Base-by-base conservation (phyloP, 1,140 invertebrate species). In the Heterodera carotae region DNA sequence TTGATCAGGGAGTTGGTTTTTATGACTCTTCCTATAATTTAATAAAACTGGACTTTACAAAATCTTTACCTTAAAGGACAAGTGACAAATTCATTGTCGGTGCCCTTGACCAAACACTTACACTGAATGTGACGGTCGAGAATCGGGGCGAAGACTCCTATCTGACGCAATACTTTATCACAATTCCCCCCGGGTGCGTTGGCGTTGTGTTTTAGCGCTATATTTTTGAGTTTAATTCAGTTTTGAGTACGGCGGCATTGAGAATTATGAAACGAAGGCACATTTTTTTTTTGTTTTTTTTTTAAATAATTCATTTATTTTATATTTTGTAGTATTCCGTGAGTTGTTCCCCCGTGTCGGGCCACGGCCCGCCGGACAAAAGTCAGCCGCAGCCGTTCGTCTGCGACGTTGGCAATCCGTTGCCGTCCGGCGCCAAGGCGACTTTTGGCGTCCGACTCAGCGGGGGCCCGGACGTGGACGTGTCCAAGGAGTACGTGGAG, bases 101-200 rank as follows among this genome's bases (percentile, higher is more conserved):
- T 31, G 80, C 85, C 0, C 48, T 76, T 48, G 86, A 83, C 33
- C 78, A 83, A 59, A 84, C 84, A 3, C 68, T 83, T 29, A 76
- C 71, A 27, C 29, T 85, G n/a, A 83, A 83, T 56, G 74, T 86
- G 8, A 84, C 76, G n/a, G 82, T 83, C 10, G 66, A 77, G 53
- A 87, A 87, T 62, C 75, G 77, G 70, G 86, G 86, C 64, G 85
- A 87, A 76, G 85, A 86, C 66, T 86, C 85, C 0, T 87, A 87
- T 39, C 76, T 87, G 34, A 85, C 86, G 10, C 87, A 87, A 76
- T 80, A 87, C 12, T 78, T 66, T 69, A 76, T 87, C 62, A 76
- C 81, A 43, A 85, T 87, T 59, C 85, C 85, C 12, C 73, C 82
- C 34, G 86, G 86, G 67, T 86, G 86, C 75, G 75, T 53, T 22